Evolutionary conservation across 2,113 vertebrate species (phyloP).

Genomic region (Tiliqua scincoides): DNA sequence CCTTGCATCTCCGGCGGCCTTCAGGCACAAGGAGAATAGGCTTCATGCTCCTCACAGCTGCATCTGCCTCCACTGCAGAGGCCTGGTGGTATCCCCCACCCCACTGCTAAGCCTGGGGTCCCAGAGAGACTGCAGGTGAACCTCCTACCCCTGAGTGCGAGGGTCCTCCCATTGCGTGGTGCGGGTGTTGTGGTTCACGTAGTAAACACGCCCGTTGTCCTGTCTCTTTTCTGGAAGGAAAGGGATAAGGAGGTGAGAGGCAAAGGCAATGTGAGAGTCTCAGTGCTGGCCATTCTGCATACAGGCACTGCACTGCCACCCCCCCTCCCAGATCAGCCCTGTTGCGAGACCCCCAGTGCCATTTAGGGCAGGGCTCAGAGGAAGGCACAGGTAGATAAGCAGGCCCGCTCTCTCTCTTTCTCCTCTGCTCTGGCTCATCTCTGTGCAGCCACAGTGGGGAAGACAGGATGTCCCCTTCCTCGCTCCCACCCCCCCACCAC

Average conservation of each 20-base stretch:
- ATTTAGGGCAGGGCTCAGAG: too few species aligned
- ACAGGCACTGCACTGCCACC: too few species aligned
- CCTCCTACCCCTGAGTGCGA: constrained; percentile 94
- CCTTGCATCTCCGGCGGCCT: rapidly evolving
- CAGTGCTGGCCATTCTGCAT: too few species aligned
- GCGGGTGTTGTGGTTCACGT: constrained; percentile 98
- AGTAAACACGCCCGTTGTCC: constrained; percentile 97
- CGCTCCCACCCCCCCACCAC: not conserved
- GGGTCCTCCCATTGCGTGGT: constrained; percentile 99
- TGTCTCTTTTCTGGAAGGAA: constrained; percentile 90
- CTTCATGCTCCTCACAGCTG: not conserved
- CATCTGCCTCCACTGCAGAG: not conserved
- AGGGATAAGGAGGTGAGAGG: constrained; percentile 30
- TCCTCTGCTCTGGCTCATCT: too few species aligned
- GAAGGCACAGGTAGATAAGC: not conserved
- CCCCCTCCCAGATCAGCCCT: too few species aligned
- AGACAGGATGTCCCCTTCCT: too few species aligned
- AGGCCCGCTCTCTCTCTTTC: not conserved
- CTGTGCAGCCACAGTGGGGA: too few species aligned
- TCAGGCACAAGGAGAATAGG: not conserved
- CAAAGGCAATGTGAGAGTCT: not conserved
- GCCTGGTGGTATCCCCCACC: not conserved
- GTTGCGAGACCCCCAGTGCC: too few species aligned
- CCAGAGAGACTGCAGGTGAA: rapidly evolving
- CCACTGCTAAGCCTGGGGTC: not conserved